A percentile compares a stretch with the other conserved stretches of the same genome.
phyloP scores from a whole-genome alignment of 1,140 invertebrate genomes.

The Bombus balteatus region DNA sequence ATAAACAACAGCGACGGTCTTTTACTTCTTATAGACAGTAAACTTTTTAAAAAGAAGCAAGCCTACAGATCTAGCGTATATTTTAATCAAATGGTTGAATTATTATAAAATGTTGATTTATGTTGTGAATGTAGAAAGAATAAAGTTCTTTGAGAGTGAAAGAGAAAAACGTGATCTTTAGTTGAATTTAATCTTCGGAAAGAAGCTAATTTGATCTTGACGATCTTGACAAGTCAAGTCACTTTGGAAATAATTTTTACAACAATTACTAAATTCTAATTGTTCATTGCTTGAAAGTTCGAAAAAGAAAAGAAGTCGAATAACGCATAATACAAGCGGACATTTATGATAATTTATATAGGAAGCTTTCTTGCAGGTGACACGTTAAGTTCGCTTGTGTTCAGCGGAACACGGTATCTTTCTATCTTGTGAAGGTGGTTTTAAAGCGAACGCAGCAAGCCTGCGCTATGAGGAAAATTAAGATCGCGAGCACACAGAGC shows the following conservation, averaged over 20 bases:
- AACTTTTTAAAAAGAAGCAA: too few relatives aligned
- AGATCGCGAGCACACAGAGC: neutral
- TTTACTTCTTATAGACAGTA: neutral
- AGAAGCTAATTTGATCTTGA: too few relatives aligned
- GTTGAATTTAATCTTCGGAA: too few relatives aligned
- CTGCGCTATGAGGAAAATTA: neutral
- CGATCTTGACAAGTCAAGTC: too few relatives aligned
- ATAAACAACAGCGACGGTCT: neutral
- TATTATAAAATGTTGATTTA: too few relatives aligned
- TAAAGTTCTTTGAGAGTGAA: too few relatives aligned
- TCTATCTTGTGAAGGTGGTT: neutral
- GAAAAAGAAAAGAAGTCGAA: neutral
- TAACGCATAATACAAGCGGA: neutral
- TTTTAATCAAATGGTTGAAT: too few relatives aligned
- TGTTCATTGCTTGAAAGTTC: neutral
- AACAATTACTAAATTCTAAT: too few relatives aligned
- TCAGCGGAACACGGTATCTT: neutral
- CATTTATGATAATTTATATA: neutral
- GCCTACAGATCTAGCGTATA: too few relatives aligned
- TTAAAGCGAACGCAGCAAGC: neutral
- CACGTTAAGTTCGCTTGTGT: neutral
- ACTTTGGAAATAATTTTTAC: too few relatives aligned
- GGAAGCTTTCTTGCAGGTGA: neutral
- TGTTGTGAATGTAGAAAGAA: too few relatives aligned
- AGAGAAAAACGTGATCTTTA: too few relatives aligned